Percentiles rank a stretch among this genome's conserved stretches.
These are phyloP conservation scores for Entomobrya multifasciata DNA, from an alignment of 2,888 invertebrate species.

Conservation along the genomic window DNA sequence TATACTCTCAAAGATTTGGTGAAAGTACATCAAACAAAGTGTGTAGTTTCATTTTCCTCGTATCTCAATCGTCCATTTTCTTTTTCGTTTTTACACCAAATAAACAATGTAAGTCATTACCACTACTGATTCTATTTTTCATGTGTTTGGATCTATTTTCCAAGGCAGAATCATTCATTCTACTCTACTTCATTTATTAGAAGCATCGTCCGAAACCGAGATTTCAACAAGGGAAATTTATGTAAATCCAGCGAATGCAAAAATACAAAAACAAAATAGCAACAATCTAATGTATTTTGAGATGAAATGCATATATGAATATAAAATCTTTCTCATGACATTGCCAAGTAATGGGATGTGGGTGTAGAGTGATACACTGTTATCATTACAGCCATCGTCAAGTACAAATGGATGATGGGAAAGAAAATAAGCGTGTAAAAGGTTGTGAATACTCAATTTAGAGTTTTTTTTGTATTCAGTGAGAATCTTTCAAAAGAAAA, in stretches of 20 bases:
- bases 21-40: background rate
- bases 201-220: constrained; percentile 20
- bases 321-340: too few relatives aligned
- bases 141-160: too few relatives aligned
- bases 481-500: background rate
- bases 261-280: background rate
- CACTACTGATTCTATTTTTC: constrained; percentile 6
- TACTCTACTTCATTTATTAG: constrained; percentile 33
- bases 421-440: constrained; percentile 13
- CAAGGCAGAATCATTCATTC: constrained; percentile 26
- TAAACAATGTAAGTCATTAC: constrained; percentile 37
- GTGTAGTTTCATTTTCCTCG: background rate
- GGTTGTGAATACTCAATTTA: constrained; percentile 35
- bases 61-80: background rate
- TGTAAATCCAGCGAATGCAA: constrained; percentile 15
- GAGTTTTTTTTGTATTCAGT: constrained; percentile 1
- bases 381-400: background rate
- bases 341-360: too few relatives aligned
- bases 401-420: background rate
- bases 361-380: background rate
- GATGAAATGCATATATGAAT: too few relatives aligned
- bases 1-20: constrained; percentile 12
- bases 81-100: background rate
- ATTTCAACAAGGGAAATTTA: constrained; percentile 27
- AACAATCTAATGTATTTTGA: background rate